Evolutionary conservation across 2,113 vertebrate species (phyloP), one percentile per base, ranked within the genome.

Genomic region (Australoheros scitulus): DNA sequence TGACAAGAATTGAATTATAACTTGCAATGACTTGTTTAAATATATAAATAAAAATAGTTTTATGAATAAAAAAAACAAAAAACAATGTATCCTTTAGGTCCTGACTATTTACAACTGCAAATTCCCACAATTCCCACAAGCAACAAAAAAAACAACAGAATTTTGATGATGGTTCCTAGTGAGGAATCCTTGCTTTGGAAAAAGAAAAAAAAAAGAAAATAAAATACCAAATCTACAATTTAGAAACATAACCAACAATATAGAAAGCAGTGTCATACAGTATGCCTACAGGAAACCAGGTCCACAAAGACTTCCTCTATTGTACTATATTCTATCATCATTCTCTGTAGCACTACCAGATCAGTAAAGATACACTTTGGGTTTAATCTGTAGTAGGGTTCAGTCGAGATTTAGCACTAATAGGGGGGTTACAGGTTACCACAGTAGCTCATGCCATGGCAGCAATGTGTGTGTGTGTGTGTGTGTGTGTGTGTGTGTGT

Each of bases 361-460:
- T 89, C 65, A 81, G 58, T 81, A 61, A 72, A 88, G 77, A 87
- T 77, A 72, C 34, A 82, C 24, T 26, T 26, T 26, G 24, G 2
- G 24, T 26, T 26, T 26, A 26, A 2, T 26, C 36, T 74, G 15
- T 58, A 79, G 70, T 72, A 43, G 78, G 56, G 59, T 88, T 86
- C 32, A 85, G 43, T 72, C 24, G 72, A 52, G 60, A 79, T 60
- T 79, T 29, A 38, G 76, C 9, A 80, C 32, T 6, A 26, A 84
- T 81, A 74, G 58, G 41, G 81, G 32, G 81, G 76, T 86, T 83
- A 61, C 59, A 83, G 84, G 88, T 94, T 89, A 87, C 90, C 88
- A 92, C 91, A 93, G 89, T 82, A 91, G 93, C 89, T 41, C 11
- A 56, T 87, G 61, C 70, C 74, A 61, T 80, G 58, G 79, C 60